Percentiles rank a stretch among this genome's conserved stretches.
These are phyloP conservation scores for Drosophila hamatofila DNA, from an alignment of 2,888 invertebrate species.

Conservation along the genomic window DNA sequence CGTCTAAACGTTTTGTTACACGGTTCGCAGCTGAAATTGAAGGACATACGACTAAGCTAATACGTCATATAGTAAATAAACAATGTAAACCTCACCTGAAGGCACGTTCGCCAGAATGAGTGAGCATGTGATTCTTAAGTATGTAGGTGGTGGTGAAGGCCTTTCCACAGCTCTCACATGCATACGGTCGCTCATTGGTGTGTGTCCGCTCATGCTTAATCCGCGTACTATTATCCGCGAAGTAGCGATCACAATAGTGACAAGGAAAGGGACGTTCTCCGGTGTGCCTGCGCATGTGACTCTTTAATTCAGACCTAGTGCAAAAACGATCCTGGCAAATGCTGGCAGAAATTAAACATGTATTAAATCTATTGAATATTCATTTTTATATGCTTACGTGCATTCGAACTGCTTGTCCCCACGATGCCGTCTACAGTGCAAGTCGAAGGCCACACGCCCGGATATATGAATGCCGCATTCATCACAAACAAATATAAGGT, in stretches of 20 bases:
- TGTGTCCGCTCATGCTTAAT: slow-evolving; percentile 75
- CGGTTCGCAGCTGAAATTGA: slow-evolving; percentile 49
- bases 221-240: slow-evolving; percentile 71
- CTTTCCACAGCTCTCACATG: slow-evolving; percentile 71
- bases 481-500: slow-evolving; percentile 55
- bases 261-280: slow-evolving; percentile 74
- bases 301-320: slow-evolving; percentile 69
- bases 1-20: slow-evolving; percentile 64
- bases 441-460: slow-evolving; percentile 66
- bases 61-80: not conserved
- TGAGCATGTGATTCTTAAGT: slow-evolving; percentile 70
- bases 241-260: slow-evolving; percentile 62
- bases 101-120: slow-evolving; percentile 70
- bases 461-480: slow-evolving; percentile 69
- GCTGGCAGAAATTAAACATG: slow-evolving; percentile 19
- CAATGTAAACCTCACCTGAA: slow-evolving; percentile 44
- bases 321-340: slow-evolving; percentile 62
- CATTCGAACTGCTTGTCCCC: slow-evolving; percentile 67
- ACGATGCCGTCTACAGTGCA: slow-evolving; percentile 71
- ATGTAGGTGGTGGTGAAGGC: slow-evolving; percentile 72
- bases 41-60: not conserved
- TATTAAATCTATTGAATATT: not conserved
- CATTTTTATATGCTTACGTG: slow-evolving; percentile 53
- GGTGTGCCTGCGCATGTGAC: slow-evolving; percentile 70
- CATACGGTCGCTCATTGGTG: slow-evolving; percentile 79